Conservation (phyloP, 2,113 vertebrate species). For the Cyprinodon variegatus region DNA sequence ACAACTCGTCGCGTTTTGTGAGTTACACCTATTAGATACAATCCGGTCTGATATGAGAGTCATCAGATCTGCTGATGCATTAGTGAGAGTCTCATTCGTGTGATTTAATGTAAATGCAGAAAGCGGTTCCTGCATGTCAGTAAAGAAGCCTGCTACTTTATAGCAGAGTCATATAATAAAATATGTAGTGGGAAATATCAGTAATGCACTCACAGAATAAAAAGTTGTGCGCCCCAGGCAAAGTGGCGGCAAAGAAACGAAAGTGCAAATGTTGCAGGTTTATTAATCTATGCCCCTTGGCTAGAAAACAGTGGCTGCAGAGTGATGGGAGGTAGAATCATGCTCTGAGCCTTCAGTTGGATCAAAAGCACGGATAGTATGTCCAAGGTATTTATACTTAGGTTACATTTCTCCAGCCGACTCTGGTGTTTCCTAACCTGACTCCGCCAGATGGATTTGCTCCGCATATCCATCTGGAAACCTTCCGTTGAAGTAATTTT, state of each 20-base stretch:
- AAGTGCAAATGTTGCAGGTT: background rate
- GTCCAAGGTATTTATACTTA: too few relatives aligned
- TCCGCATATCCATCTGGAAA: too few relatives aligned
- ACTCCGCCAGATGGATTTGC: too few relatives aligned
- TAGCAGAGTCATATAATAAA: background rate
- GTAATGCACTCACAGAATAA: background rate
- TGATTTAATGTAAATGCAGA: background rate
- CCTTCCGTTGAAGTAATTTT: too few relatives aligned
- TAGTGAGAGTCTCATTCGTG: background rate
- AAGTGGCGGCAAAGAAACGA: background rate
- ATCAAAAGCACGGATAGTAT: too few relatives aligned
- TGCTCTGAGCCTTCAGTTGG: too few relatives aligned
- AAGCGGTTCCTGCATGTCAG: background rate
- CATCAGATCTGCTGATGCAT: background rate
- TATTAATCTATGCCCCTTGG: background rate
- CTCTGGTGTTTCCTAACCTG: too few relatives aligned
- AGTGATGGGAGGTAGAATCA: too few relatives aligned
- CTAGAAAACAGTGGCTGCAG: too few relatives aligned
- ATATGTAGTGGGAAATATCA: background rate
- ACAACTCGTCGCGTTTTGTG: slow-evolving; percentile 98
- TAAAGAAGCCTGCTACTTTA: background rate
- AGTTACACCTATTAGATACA: slow-evolving; percentile 70
- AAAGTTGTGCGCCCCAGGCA: background rate
- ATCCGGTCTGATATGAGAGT: background rate
- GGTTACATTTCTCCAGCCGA: too few relatives aligned